Percentiles rank a stretch among this genome's conserved stretches.
These are phyloP conservation scores for Dermochelys coriacea DNA, from an alignment of 2,797 vertebrate genomes.

Conservation along the genomic window DNA sequence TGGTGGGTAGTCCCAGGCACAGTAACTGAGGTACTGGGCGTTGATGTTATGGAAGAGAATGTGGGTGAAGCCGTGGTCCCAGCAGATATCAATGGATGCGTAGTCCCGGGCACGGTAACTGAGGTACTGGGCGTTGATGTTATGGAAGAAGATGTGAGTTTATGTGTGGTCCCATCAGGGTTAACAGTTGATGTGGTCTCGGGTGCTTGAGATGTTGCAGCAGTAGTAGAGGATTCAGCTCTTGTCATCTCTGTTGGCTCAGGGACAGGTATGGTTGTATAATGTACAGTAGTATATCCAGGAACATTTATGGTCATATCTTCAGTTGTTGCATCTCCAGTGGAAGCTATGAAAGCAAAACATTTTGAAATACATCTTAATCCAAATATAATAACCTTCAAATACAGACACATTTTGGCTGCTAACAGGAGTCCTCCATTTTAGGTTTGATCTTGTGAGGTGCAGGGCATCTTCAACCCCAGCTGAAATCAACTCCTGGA, in stretches of 20 bases:
- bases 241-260: neutral
- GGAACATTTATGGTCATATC: neutral
- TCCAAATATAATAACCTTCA: neutral
- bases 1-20: neutral
- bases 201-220: neutral
- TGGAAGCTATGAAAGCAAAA: slow-evolving; percentile 59
- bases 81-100: no score
- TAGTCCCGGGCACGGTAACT: no score
- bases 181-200: neutral
- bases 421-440: neutral
- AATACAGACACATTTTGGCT: neutral
- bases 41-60: no score
- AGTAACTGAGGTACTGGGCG: neutral
- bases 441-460: neutral
- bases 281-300: no score
- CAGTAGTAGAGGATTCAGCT: neutral
- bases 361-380: slow-evolving; percentile 26
- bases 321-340: slow-evolving; percentile 38
- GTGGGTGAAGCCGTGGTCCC: no score
- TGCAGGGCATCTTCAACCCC: neutral
- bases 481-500: neutral
- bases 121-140: no score
- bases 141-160: neutral
- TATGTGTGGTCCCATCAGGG: neutral
- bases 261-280: neutral